Evolutionary conservation across 2,888 invertebrate genomes (phyloP), one percentile per base, ranked within the genome.

Genomic region (Acronicta aceris): DNA sequence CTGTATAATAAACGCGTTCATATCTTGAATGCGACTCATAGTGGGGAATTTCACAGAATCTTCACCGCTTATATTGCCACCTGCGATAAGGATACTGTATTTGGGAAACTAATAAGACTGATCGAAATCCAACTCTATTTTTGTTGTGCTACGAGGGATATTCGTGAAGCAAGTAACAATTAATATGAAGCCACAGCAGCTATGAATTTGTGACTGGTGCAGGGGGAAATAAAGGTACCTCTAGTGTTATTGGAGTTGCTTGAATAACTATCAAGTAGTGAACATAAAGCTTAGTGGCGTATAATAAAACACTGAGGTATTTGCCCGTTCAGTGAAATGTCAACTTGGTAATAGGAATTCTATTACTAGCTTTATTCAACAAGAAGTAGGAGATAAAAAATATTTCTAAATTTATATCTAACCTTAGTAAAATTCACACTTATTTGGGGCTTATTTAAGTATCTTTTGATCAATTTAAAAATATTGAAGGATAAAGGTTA

Each of bases 31-130:
- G 67, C 64, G 71, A 70, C 74, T 81, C 75, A 74, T 77, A 76
- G 81, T 81, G 80, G 73, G 80, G 81, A 82, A 86, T 89, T 89
- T 86, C 85, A 81, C 84, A 82, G 77, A 84, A 81, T 79, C 82
- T 81, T 83, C 75, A 66, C 69, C 70, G 81, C 81, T 82, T 81
- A 85, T 83, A 84, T 82, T 85, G 82, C 86, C 86, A 86, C 88
- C 87, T 86, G 86, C 84, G 85, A 88, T 88, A 86, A 86, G 83
- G 83, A 84, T 81, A 71, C 62, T 72, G 82, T 85, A 82, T 86
- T 84, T 81, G 72, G 78, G 63, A 76, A 79, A 69, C 51, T 52
- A 51, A 70, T 56, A 59, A 55, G 55, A 49, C 13, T 58, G 62
- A 45, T 52, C 65, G 4, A 86, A 85, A 80, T 43, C 48, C 50